Conservation (phyloP, 2,888 invertebrate species). For the Philonicus albiceps region DNA sequence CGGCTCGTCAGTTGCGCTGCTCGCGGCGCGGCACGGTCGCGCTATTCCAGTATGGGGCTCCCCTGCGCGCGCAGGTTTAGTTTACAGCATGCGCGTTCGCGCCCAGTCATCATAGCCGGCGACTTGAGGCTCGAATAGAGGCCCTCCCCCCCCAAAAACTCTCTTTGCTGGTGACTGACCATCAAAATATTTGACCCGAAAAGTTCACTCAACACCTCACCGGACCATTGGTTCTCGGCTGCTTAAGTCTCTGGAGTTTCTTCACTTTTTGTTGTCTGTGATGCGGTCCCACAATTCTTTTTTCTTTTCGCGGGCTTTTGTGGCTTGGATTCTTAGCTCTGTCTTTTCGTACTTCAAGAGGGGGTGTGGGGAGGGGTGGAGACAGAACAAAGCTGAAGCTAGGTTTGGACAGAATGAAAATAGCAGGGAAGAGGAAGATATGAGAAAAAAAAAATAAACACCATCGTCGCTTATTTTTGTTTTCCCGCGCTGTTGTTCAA, state of each 20-base stretch:
- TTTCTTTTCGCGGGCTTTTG: neutral
- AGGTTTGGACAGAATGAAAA: neutral
- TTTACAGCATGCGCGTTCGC: neutral
- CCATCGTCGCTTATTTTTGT: neutral
- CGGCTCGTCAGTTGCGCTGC: constrained; percentile 7
- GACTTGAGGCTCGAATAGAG: neutral
- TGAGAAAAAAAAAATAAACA: neutral
- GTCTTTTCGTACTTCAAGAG: neutral
- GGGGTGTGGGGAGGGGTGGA: no score
- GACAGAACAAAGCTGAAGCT: neutral
- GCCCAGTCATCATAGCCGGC: neutral
- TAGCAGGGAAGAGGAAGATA: neutral
- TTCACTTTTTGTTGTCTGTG: neutral
- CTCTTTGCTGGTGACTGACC: constrained; percentile 41
- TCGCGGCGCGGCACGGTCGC: neutral
- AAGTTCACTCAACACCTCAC: constrained; percentile 41
- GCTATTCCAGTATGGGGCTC: neutral
- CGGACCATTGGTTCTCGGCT: constrained; percentile 11
- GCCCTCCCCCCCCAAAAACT: no score
- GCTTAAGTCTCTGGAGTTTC: neutral
- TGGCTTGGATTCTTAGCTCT: neutral
- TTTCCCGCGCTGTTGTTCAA: constrained; percentile 5
- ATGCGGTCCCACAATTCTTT: constrained; percentile 25
- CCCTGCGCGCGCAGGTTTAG: neutral
- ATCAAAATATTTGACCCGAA: constrained; percentile 46